Base-by-base conservation (phyloP, 2,888 invertebrate species). In the Cenopis cana region DNA sequence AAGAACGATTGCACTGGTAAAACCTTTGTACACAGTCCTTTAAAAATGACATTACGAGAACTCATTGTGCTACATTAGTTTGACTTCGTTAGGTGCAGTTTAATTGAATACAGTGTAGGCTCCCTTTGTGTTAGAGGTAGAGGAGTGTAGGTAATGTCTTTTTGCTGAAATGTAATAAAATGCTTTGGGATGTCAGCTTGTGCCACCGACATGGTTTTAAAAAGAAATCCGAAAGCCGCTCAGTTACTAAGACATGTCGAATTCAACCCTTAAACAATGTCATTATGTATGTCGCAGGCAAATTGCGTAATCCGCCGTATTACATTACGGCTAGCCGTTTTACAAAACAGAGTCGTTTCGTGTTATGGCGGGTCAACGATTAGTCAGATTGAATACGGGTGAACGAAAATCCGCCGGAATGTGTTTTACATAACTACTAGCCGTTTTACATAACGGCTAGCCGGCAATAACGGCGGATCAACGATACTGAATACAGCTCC, bases 1-100 rank as follows among this genome's bases (percentile, higher is more conserved):
- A 66, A 71, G 66, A 67, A 67, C 50, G 49, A 61, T 64, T 55
- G 49, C 70, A 66, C 55, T 71, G 38, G 36, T 55, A 55, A 33
- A 60, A 20, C 55, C 49, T 41, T 55, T 56, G 55, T 50, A 38
- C 55, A 55, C 55, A 50, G 12, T 20, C n/a, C 52, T 60, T 17
- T 38, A 33, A 10, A 60, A 71, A 56, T 67, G 38, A 56, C 66
- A 54, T 66, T 61, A 66, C 50, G 50, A 10, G 29, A 38, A 49
- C 38, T 66, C 46, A 50, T 38, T 33, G 50, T 41, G 46, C 17
- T 41, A 29, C 49, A 57, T 69, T 65, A 59, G 41, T 54, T 59
- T 65, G 29, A 69, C 65, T 65, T 54, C 14, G 54, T 52, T 29
- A 8, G 18, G 38, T 14, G 18, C n/a, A 14, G 29, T 52, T 57